Conservation (phyloP, 1,140 invertebrate genomes). For the Eupristina koningsbergeri region DNA sequence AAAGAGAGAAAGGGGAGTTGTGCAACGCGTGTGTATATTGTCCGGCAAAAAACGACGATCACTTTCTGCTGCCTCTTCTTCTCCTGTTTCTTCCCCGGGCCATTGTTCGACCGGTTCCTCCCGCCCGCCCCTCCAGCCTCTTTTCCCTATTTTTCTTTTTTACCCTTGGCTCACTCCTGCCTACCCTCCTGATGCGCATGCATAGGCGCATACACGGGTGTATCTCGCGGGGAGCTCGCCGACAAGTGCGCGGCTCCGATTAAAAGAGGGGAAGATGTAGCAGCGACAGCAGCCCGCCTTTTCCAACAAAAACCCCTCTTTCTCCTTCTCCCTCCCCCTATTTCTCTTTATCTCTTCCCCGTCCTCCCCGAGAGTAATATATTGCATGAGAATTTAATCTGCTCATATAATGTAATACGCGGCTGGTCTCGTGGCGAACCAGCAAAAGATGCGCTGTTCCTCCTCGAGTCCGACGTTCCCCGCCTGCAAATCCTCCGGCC, state of each 20-base stretch:
- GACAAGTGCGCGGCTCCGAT: not conserved
- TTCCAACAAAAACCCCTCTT: no score
- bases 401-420: no score
- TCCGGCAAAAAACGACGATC: conserved; percentile 38
- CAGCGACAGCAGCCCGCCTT: no score
- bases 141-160: not conserved
- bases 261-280: no score
- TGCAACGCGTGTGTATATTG: conserved; percentile 37
- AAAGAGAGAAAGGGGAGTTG: conserved; percentile 11
- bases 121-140: not conserved
- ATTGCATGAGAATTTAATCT: not conserved
- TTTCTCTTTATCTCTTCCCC: no score
- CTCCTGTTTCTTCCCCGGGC: conserved; percentile 40
- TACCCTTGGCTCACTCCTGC: not conserved
- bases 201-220: not conserved
- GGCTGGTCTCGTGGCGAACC: no score
- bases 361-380: no score
- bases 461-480: no score
- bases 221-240: not conserved
- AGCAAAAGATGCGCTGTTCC: no score
- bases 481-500: no score
- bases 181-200: not conserved
- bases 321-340: no score
- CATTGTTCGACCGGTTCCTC: conserved; percentile 52
- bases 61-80: conserved; percentile 29